Percentiles rank a stretch among this genome's conserved stretches.
These are phyloP conservation scores for Diplodus puntazzo DNA, from an alignment of 2,797 vertebrate genomes.

Conservation along the genomic window DNA sequence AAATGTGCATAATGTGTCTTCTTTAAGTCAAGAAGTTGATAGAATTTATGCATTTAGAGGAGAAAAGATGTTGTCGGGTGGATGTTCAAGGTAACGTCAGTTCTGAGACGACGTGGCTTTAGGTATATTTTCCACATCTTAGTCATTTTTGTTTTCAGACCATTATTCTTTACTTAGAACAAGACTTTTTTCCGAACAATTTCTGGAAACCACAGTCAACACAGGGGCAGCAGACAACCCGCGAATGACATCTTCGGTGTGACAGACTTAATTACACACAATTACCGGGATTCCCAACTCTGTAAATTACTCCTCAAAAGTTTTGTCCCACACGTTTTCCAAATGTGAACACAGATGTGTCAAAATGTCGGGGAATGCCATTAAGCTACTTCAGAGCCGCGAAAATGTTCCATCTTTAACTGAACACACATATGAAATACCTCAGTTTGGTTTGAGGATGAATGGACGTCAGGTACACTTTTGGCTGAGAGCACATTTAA, in stretches of 20 bases:
- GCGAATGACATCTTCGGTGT: constrained; percentile 55
- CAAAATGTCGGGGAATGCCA: constrained; percentile 51
- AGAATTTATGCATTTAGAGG: background rate
- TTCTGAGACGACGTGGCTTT: constrained; percentile 15
- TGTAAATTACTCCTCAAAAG: constrained; percentile 63
- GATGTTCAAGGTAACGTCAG: constrained; percentile 13
- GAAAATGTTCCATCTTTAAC: constrained; percentile 56
- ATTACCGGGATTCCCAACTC: constrained; percentile 72
- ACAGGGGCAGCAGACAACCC: constrained; percentile 49
- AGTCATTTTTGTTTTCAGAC: constrained; percentile 34
- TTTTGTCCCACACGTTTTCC: constrained; percentile 44
- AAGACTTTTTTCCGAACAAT: constrained; percentile 12
- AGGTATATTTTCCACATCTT: constrained; percentile 14
- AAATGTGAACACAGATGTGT: constrained; percentile 48
- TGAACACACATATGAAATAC: constrained; percentile 24
- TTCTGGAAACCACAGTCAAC: constrained; percentile 29
- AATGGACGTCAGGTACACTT: constrained; percentile 40
- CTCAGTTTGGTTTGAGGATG: constrained; percentile 49
- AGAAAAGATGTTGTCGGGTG: background rate
- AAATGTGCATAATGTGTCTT: no score
- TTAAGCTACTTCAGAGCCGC: constrained; percentile 25
- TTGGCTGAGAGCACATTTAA: constrained; percentile 22
- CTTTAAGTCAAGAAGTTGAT: no score
- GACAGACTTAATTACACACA: constrained; percentile 66
- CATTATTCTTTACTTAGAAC: constrained; percentile 30